phyloP scores from a whole-genome alignment of 2,113 vertebrate genomes.

The Thunnus thynnus region DNA sequence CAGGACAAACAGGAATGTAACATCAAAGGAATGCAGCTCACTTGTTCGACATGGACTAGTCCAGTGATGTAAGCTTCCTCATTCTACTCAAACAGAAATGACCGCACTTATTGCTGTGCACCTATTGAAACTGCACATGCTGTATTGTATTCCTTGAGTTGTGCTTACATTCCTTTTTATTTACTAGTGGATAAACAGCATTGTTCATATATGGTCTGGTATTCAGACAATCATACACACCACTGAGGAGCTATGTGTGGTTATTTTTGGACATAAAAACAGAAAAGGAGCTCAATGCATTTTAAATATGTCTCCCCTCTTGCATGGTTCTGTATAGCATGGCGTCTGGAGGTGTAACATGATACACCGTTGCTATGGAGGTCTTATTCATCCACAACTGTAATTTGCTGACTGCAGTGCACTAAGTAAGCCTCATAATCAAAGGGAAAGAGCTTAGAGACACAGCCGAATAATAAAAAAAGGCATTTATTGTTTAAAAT shows the following conservation, averaged over 20 bases:
- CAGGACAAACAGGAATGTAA: background rate
- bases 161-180: slow-evolving; percentile 5
- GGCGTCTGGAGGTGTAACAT: background rate
- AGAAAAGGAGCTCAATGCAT: background rate
- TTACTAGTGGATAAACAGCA: background rate
- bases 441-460: background rate
- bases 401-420: background rate
- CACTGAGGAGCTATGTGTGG: background rate
- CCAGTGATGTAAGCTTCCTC: background rate
- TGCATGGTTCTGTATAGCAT: background rate
- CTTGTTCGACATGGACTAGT: background rate
- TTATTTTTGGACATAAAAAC: slow-evolving; percentile 24
- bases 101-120: background rate
- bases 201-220: background rate
- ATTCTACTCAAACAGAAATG: background rate
- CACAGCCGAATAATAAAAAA: slow-evolving; percentile 26
- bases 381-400: background rate
- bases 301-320: background rate
- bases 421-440: background rate
- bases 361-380: background rate
- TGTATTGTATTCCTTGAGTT: background rate
- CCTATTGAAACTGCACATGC: background rate
- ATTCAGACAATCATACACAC: background rate
- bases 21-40: background rate
- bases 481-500: slow-evolving; percentile 60